These are phyloP conservation scores for Leptinotarsa undecemlineata DNA, from an alignment of 1,140 invertebrate species.

Conservation along the genomic window DNA sequence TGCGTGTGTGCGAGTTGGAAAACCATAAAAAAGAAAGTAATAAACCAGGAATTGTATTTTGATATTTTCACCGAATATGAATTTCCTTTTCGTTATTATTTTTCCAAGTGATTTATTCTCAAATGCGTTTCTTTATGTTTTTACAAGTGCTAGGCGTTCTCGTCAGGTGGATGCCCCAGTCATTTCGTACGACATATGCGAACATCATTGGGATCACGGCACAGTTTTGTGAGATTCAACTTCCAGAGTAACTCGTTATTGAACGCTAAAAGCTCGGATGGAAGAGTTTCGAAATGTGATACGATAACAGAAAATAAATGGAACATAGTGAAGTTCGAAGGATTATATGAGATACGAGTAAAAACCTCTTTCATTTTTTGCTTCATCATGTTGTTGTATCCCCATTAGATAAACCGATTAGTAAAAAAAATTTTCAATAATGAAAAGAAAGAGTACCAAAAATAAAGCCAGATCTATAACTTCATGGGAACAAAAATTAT, in stretches of 20 bases:
- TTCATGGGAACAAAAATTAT: no score
- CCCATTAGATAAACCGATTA: no score
- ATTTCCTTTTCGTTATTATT: constrained; percentile 38
- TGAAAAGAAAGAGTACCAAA: no score
- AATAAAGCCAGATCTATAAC: no score
- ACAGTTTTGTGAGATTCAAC: background rate
- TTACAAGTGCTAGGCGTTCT: constrained; percentile 25
- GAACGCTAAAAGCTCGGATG: constrained; percentile 1
- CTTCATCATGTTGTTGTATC: no score
- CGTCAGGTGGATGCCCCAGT: background rate
- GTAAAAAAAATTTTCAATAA: no score
- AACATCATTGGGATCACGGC: background rate
- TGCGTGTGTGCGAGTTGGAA: constrained; percentile 27
- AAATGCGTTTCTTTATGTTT: constrained; percentile 36
- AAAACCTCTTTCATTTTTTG: background rate
- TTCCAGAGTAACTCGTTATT: background rate
- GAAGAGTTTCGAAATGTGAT: background rate
- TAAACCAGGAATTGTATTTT: constrained; percentile 41
- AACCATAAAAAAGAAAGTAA: constrained; percentile 38
- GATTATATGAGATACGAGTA: constrained; percentile 3
- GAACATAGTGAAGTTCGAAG: background rate
- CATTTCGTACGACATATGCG: background rate
- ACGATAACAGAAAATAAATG: background rate
- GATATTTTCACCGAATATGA: constrained; percentile 38
- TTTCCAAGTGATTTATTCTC: constrained; percentile 36